Evolutionary conservation across 2,888 invertebrate genomes (phyloP), one percentile per base, ranked within the genome.

Genomic region (Conus canariensis): DNA sequence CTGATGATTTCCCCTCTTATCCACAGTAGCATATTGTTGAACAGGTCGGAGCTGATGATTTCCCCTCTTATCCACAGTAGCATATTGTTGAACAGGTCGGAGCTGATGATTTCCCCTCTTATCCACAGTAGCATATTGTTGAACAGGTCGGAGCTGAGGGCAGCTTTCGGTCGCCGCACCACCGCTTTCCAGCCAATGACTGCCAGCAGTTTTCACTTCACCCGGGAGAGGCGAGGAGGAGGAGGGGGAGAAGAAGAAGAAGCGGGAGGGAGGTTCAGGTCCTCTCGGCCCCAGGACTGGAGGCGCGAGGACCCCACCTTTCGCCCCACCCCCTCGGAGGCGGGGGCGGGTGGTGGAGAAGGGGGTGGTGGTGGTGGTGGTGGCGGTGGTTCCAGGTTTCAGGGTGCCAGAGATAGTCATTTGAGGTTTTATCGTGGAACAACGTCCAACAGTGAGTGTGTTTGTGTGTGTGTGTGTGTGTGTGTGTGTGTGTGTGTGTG

Each of bases 391-490:
- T 5, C 70, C 9, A 30, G 87, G n/a, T 87, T 87, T 25, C 87
- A 87, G 22, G 87, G 87, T 7, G 7, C 19, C 22, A 22, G 87
- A 14, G 87, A 87, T 58, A 64, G 64, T 16, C 74, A 87, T 58
- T 64, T 87, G 30, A 70, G 74, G 56, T 74, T 87, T n/a, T 87
- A 87, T 64, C 64, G 87, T 22, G 87, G 87, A 25, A 87, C 87
- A 4, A 58, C 87, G 0, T 74, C 74, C 58, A 87, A 87, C n/a
- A 74, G 87, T 87, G 58, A 87, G 87, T 58, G 22, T 6, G 30
- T 30, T 1, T 25, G 10, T 30, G 30, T 9, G 12, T 77, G 77
- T 25, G 30, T 77, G 9, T 77, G 14, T 77, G 77, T 77, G 30
- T 77, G 77, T 77, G 30, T 30, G 77, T 30, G 30, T 30, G 30